A percentile compares a stretch with the other conserved stretches of the same genome.
phyloP scores from a whole-genome alignment of 2,888 invertebrate genomes.

The Ophion ventricosus region DNA sequence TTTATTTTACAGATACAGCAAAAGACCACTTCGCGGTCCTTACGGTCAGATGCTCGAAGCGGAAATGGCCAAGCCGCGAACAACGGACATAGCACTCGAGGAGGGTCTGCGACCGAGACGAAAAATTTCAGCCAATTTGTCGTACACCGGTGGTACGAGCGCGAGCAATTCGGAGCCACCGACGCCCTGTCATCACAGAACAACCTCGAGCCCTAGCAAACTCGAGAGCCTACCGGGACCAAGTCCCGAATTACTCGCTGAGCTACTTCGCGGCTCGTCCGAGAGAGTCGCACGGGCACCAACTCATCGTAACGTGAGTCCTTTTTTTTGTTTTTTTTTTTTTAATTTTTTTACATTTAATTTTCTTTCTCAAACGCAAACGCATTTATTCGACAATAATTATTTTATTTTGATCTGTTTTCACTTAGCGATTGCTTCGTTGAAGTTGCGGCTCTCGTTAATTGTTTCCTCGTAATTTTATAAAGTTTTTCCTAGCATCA shows the following conservation, averaged over 20 bases:
- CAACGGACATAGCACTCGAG: slow-evolving; percentile 78
- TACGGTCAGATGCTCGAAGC: slow-evolving; percentile 92
- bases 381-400: too few species aligned
- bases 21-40: slow-evolving; percentile 90
- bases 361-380: too few species aligned
- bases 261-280: slow-evolving; percentile 91
- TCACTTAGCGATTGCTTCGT: too few species aligned
- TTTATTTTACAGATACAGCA: slow-evolving; percentile 86
- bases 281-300: slow-evolving; percentile 87
- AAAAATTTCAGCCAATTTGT: slow-evolving; percentile 86
- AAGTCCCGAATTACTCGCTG: slow-evolving; percentile 89
- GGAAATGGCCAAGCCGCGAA: slow-evolving; percentile 90
- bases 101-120: slow-evolving; percentile 84
- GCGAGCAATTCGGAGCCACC: slow-evolving; percentile 82
- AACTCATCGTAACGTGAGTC: slow-evolving; percentile 79
- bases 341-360: too few species aligned
- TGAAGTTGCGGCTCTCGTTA: too few species aligned
- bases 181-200: slow-evolving; percentile 89
- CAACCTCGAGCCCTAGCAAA: slow-evolving; percentile 92
- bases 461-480: too few species aligned
- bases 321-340: background rate
- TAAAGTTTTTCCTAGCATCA: too few species aligned
- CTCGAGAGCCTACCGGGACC: slow-evolving; percentile 87
- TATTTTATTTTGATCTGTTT: too few species aligned
- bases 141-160: slow-evolving; percentile 77